Evolutionary conservation across 37 sponge, comb jelly and placozoan genomes (phyloP).

Genomic region (Amphimedon queenslandica): DNA sequence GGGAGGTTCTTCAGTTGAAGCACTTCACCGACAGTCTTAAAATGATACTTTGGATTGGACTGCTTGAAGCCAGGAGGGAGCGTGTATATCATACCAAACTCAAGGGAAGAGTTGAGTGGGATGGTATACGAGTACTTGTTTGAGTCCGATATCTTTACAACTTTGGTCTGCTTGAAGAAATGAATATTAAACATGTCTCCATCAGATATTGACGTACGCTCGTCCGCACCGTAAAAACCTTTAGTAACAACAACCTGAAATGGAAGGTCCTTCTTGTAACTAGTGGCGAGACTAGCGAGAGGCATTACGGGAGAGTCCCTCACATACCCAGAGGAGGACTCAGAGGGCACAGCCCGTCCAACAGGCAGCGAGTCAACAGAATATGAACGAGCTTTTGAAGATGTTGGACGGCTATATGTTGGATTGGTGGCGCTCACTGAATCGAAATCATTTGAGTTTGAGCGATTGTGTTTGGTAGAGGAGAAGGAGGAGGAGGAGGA

Average conservation of each 20-base stretch:
- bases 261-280: slow-evolving; percentile 25
- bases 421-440: neutral
- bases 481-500: neutral
- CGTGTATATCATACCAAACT: slow-evolving; percentile 46
- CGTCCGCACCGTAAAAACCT: slow-evolving; percentile 44
- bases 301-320: neutral
- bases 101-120: slow-evolving; percentile 36
- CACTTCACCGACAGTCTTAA: slow-evolving; percentile 38
- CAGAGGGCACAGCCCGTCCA: neutral
- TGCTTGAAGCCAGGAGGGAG: slow-evolving; percentile 23
- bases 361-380: neutral
- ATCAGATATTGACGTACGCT: slow-evolving; percentile 47
- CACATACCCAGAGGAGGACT: slow-evolving; percentile 1
- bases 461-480: neutral
- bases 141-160: slow-evolving; percentile 26
- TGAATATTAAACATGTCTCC: slow-evolving; percentile 56
- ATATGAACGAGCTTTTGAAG: neutral
- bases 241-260: slow-evolving; percentile 26
- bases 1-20: slow-evolving; percentile 41
- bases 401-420: neutral
- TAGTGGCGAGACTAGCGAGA: slow-evolving; percentile 12
- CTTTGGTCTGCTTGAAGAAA: slow-evolving; percentile 41
- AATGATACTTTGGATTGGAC: slow-evolving; percentile 24
- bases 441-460: neutral
- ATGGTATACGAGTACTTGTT: slow-evolving; percentile 18